A percentile compares a stretch with the other conserved stretches of the same genome.
Evolutionary conservation across 2,888 invertebrate species (phyloP).

Genomic region (Drosophila lacicola): DNA sequence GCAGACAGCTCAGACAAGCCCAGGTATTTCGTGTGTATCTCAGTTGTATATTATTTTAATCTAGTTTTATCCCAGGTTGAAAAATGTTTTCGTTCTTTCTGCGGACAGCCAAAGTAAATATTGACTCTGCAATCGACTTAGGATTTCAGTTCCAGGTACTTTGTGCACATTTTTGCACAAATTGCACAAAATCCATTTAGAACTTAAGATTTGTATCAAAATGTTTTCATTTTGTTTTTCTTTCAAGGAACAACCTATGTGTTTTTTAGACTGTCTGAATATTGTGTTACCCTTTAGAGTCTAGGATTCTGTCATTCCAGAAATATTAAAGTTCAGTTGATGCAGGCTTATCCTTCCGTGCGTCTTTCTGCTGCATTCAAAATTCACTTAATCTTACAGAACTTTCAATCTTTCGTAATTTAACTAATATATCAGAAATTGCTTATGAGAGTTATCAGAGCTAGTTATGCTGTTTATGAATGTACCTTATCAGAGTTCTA

Average conservation of each 20-base stretch:
- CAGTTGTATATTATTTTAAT: slow-evolving; percentile 64
- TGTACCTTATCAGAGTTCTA: no score
- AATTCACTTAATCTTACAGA: no score
- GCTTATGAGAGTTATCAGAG: no score
- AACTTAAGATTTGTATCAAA: slow-evolving; percentile 40
- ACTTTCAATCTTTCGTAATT: no score
- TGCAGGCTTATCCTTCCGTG: no score
- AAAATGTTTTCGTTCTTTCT: slow-evolving; percentile 19
- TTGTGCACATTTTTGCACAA: slow-evolving; percentile 25
- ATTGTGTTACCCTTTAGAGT: no score
- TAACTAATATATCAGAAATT: no score
- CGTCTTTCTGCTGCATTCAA: no score
- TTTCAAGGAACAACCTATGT: slow-evolving; percentile 5
- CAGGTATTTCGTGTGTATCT: slow-evolving; percentile 18
- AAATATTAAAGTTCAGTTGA: no score
- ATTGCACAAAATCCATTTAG: slow-evolving; percentile 60
- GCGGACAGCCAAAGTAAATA: slow-evolving; percentile 67
- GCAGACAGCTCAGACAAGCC: slow-evolving; percentile 48
- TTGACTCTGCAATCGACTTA: slow-evolving; percentile 81
- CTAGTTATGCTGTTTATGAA: no score
- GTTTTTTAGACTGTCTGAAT: background rate
- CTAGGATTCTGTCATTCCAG: no score
- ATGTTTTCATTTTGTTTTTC: slow-evolving; percentile 15
- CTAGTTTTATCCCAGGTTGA: slow-evolving; percentile 50
- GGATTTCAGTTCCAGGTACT: slow-evolving; percentile 48